Evolutionary conservation across 2,797 vertebrate species (phyloP).

Genomic region (Smutsia temminckii): DNA sequence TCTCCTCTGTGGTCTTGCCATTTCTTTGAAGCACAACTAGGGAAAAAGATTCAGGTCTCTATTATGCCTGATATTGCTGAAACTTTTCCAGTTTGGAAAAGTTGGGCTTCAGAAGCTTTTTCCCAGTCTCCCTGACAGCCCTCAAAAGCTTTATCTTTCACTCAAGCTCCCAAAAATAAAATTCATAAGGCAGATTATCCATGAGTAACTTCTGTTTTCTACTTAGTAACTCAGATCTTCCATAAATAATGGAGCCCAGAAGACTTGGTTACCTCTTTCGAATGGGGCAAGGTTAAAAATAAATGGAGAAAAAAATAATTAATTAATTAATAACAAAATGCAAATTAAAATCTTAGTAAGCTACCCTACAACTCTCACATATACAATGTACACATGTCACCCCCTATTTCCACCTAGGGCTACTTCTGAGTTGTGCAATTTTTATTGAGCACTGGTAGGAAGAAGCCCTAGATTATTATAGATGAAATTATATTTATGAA

Average conservation of each 20-base stretch:
- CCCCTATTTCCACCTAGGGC: background rate
- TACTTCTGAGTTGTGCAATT: background rate
- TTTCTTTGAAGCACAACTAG: background rate
- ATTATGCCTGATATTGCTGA: background rate
- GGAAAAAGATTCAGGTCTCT: background rate
- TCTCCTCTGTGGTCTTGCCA: background rate
- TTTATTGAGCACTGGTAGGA: background rate
- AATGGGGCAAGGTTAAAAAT: background rate
- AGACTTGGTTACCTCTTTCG: background rate
- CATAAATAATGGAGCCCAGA: background rate
- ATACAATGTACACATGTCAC: background rate
- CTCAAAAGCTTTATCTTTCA: constrained; percentile 17
- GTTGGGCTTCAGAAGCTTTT: background rate
- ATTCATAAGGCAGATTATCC: background rate
- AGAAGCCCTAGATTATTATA: background rate
- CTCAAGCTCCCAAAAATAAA: background rate
- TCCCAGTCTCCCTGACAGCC: background rate
- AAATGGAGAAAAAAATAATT: background rate
- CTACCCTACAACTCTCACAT: background rate
- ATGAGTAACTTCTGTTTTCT: background rate
- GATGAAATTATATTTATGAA: background rate
- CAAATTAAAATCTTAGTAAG: constrained; percentile 10
- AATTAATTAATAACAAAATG: background rate
- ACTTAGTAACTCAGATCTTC: background rate
- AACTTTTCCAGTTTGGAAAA: background rate